phyloP scores from a whole-genome alignment of 1,140 invertebrate species.

The Drosophila aff. region DNA sequence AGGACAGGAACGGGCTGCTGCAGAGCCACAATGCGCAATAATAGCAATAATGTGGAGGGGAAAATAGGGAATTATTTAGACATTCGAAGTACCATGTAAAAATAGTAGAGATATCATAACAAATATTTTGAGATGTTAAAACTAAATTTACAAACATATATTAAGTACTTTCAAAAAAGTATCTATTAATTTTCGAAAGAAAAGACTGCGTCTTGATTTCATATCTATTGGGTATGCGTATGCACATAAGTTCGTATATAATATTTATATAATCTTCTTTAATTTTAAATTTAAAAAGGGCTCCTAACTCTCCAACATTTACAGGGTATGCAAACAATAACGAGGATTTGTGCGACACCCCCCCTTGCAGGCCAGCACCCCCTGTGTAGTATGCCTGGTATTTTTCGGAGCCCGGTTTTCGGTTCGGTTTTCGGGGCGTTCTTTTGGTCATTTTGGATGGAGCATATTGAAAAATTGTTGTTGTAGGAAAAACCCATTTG shows the following conservation, averaged over 20 bases:
- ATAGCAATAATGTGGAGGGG: constrained; percentile 25
- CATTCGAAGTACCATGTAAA: constrained; percentile 8
- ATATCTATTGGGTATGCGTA: not conserved
- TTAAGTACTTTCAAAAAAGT: not conserved
- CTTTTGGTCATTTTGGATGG: constrained; percentile 70
- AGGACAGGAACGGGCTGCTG: constrained; percentile 21
- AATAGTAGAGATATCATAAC: not conserved
- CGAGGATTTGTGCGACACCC: constrained; percentile 14
- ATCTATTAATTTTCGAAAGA: no score
- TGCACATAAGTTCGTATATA: no score
- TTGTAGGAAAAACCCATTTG: constrained; percentile 81
- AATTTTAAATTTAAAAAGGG: no score
- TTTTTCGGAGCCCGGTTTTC: constrained; percentile 18
- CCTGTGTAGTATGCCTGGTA: constrained; percentile 16
- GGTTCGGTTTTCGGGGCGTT: constrained; percentile 30
- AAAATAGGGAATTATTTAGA: not conserved
- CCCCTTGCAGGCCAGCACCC: constrained; percentile 3
- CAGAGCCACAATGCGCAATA: constrained; percentile 48
- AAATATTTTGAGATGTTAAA: not conserved
- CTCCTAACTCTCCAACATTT: no score
- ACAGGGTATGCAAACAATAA: constrained; percentile 36
- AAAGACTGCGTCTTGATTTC: not conserved
- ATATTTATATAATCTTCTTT: no score
- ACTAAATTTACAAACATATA: not conserved
- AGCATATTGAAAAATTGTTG: constrained; percentile 82